Base-by-base conservation (phyloP, 2,888 invertebrate species). In the Tinea trinotella region DNA sequence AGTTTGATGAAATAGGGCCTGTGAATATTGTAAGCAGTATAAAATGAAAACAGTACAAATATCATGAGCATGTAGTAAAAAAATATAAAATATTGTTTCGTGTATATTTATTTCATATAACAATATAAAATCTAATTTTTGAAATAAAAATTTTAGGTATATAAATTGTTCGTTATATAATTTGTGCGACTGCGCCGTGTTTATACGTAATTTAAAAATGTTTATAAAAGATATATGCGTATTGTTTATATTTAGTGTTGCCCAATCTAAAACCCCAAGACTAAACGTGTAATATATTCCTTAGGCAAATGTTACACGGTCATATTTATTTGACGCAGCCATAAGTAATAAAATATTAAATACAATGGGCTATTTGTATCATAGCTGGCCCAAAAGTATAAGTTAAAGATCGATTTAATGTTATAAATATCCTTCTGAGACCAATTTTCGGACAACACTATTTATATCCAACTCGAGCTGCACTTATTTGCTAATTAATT, bases 161-260 rank as follows among this genome's bases (percentile, higher is more conserved):
- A 46, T 46, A 46, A 46, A 46, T 46, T 46, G 10, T 46, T 50
- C 50, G 22, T 50, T 50, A 22, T 46, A 46, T 46, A 46, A 24
- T 50, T 50, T 50, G 50, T 50, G 50, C 50, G 24, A 50, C 24
- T 24, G 50, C 50, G 48, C 48, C n/a, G n/a, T 50, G 50, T 50
- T 24, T 24, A 50, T 24, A n/a, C n/a, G n/a, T n/a, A n/a, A 50
- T 50, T 2, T 24, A 24, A 50, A 50, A 19, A 50, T 50, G 22
- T 24, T 13, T 50, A 50, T 13, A 50, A 50, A 50, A 50, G 15
- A 19, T 46, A 44, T 44, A 36, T 36, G 24, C 5, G 6, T 24
- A 24, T 24, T 24, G 9, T 7, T 24, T 7, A 24, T 24, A 24
- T n/a, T n/a, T n/a, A n/a, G n/a, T n/a, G n/a, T n/a, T n/a, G n/a